These are phyloP conservation scores for Vulpes ferrilata DNA, from an alignment of 2,113 vertebrate genomes.

Conservation along the genomic window DNA sequence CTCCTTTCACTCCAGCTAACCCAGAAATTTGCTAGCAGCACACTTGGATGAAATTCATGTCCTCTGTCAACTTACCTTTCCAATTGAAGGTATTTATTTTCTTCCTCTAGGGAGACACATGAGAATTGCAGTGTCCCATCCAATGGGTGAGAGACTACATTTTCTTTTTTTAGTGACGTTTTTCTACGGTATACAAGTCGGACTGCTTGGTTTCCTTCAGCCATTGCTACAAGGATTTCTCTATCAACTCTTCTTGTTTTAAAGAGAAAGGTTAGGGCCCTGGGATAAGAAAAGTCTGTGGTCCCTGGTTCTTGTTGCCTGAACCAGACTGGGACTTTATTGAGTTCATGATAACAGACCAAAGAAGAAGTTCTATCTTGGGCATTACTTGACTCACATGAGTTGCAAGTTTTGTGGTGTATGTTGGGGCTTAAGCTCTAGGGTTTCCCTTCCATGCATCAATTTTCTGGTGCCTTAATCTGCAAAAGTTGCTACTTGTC, in stretches of 20 bases:
- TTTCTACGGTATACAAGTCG: background rate
- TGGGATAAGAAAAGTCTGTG: too few relatives aligned
- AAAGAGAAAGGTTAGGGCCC: background rate
- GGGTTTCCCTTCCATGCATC: background rate
- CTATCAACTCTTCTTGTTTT: background rate
- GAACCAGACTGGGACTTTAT: background rate
- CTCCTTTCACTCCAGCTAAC: conserved; percentile 15
- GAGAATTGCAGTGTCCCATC: background rate
- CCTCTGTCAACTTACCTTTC: background rate
- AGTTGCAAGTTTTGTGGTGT: background rate
- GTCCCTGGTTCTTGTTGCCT: background rate
- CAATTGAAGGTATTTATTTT: background rate
- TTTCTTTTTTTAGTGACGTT: background rate
- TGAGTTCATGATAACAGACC: background rate
- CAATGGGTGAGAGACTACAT: background rate
- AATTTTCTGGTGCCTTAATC: background rate
- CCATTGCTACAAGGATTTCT: background rate
- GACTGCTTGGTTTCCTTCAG: background rate
- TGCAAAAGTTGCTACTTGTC: background rate
- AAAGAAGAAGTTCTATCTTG: background rate
- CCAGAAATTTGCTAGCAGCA: background rate
- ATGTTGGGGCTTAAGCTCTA: background rate
- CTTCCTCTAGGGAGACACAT: background rate
- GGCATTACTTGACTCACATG: background rate
- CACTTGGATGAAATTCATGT: background rate